Percentiles rank a stretch among this genome's conserved stretches.
Evolutionary conservation across 2,113 vertebrate genomes (phyloP).

Genomic region (Calypte anna): DNA sequence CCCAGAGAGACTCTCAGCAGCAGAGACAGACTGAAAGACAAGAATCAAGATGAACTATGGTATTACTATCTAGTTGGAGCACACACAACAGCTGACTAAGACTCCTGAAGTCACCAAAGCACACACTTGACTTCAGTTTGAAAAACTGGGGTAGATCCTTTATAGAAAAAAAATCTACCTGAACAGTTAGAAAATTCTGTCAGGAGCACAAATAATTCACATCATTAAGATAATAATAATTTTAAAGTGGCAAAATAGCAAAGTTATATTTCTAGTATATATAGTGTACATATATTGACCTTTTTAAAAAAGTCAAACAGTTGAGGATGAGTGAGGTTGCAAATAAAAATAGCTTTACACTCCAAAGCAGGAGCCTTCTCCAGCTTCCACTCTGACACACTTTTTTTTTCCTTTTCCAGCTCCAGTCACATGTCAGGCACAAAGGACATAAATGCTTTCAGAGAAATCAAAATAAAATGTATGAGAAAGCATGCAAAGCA

Average conservation of each 20-base stretch:
- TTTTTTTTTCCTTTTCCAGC: neutral
- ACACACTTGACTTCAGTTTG: neutral
- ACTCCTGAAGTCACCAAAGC: neutral
- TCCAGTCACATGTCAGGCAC: neutral
- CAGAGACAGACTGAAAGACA: neutral
- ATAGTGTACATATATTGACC: neutral
- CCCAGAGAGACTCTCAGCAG: rapidly evolving
- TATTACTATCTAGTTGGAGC: neutral
- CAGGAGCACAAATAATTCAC: neutral
- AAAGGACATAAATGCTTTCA: constrained; percentile 24
- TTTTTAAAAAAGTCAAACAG: neutral
- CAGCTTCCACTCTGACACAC: neutral
- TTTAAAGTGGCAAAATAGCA: neutral
- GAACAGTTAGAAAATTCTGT: neutral
- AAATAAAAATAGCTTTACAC: neutral
- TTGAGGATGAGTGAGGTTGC: neutral
- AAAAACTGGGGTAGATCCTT: neutral
- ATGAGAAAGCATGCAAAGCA: constrained; percentile 10
- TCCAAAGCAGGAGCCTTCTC: neutral
- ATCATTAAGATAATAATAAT: neutral
- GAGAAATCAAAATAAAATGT: constrained; percentile 41
- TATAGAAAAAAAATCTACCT: neutral
- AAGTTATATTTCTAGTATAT: neutral
- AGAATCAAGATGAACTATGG: neutral
- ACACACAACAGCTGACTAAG: neutral